phyloP scores from a whole-genome alignment of 2,113 vertebrate genomes.

The Sapajus apella region DNA sequence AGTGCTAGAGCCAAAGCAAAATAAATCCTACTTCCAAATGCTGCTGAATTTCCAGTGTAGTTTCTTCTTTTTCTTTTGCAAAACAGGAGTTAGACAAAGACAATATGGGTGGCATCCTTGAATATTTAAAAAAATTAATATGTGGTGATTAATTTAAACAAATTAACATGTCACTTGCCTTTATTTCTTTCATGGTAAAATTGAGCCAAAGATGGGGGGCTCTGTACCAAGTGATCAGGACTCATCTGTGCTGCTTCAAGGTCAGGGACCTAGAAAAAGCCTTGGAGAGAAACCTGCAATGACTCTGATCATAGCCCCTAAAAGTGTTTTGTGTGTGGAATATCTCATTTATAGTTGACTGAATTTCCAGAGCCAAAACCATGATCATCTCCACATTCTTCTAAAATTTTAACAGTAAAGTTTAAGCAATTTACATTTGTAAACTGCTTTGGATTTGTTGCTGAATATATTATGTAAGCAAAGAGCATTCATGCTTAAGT shows the following conservation, averaged over 20 bases:
- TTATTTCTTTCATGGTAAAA: background rate
- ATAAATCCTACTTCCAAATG: background rate
- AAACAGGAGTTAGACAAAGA: background rate
- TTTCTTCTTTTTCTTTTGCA: background rate
- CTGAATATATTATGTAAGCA: background rate
- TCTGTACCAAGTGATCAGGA: background rate
- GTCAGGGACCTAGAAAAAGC: background rate
- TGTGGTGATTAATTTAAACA: too few species aligned
- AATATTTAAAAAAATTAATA: background rate
- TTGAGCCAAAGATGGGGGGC: background rate
- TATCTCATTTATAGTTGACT: background rate
- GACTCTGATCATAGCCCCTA: background rate
- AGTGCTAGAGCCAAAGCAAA: background rate
- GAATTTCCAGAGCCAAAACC: background rate
- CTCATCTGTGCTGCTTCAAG: background rate
- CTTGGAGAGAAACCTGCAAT: background rate
- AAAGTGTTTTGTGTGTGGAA: background rate
- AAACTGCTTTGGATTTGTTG: background rate
- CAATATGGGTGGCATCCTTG: background rate
- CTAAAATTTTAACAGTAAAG: background rate
- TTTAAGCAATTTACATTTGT: background rate
- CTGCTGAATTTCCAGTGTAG: background rate
- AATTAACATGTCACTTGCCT: background rate
- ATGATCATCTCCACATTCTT: background rate
- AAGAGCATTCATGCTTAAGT: background rate